phyloP scores from a whole-genome alignment of 2,888 invertebrate genomes.

The Dendrolimus pini region DNA sequence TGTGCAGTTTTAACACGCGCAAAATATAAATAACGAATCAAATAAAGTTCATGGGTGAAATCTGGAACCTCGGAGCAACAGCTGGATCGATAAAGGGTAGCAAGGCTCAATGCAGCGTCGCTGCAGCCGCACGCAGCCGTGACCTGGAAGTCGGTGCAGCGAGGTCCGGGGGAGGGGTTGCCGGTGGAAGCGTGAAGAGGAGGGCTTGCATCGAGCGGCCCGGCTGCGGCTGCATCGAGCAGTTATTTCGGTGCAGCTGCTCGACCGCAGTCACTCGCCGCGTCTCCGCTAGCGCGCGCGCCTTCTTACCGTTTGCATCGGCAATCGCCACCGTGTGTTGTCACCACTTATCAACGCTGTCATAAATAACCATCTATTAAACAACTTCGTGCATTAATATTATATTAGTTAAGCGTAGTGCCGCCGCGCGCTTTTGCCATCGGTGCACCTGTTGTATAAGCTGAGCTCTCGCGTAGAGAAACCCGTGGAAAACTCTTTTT shows the following conservation, averaged over 20 bases:
- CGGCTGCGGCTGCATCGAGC: conserved; percentile 69
- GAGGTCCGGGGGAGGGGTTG: conserved; percentile 16
- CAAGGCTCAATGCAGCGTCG: conserved; percentile 32
- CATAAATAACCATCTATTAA: neutral
- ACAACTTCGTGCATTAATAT: neutral
- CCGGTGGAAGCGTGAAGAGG: conserved; percentile 17
- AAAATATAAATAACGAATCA: neutral
- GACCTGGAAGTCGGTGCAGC: conserved; percentile 50
- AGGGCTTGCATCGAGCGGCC: conserved; percentile 64
- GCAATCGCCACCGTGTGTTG: conserved; percentile 35
- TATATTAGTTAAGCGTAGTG: conserved; percentile 10
- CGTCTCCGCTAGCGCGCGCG: conserved; percentile 62
- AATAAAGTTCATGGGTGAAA: conserved; percentile 36
- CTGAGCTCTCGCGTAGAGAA: conserved; percentile 62
- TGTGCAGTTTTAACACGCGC: neutral
- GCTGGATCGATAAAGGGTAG: conserved; percentile 62
- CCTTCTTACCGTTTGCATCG: conserved; percentile 32
- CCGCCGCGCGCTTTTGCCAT: conserved; percentile 18
- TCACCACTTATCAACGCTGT: conserved; percentile 6
- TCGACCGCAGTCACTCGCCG: conserved; percentile 56
- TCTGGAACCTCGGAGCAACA: conserved; percentile 53
- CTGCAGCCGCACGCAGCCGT: conserved; percentile 59
- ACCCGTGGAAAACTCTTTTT: conserved; percentile 71
- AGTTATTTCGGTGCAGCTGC: conserved; percentile 73
- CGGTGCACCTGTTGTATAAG: conserved; percentile 48